Percentiles rank a stretch among this genome's conserved stretches.
phyloP scores from a whole-genome alignment of 2,888 invertebrate genomes.

The Oasisia sp. region DNA sequence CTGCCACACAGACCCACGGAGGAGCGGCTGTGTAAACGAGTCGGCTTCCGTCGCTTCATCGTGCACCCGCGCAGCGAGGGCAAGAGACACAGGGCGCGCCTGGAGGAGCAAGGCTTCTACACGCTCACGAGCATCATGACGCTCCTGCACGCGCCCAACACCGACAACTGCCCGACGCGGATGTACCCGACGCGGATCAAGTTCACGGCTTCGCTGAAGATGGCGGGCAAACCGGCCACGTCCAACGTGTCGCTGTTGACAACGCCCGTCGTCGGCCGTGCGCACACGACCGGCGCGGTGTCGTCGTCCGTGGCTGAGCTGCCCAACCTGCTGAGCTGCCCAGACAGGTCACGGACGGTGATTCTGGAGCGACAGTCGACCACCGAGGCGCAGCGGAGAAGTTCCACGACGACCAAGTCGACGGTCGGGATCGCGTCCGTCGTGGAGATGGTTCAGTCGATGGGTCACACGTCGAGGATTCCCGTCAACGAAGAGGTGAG shows the following conservation, averaged over 20 bases:
- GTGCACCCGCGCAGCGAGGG: not conserved
- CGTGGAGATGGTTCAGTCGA: not conserved
- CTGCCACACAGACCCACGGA: not conserved
- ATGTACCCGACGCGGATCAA: not conserved
- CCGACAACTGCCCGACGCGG: not conserved
- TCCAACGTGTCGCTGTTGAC: not conserved
- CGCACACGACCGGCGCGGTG: not conserved
- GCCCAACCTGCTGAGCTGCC: not conserved
- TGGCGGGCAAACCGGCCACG: not conserved
- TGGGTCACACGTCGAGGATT: not conserved
- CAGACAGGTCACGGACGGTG: not conserved
- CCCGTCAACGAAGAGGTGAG: not conserved
- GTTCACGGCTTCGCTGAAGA: not conserved
- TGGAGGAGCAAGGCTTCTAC: not conserved
- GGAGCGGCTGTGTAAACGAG: not conserved
- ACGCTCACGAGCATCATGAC: not conserved
- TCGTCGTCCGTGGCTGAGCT: not conserved
- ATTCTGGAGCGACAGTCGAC: not conserved
- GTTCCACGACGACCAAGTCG: not conserved
- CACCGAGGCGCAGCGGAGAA: not conserved
- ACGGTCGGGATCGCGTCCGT: not conserved
- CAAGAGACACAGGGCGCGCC: not conserved
- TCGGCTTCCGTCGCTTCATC: constrained; percentile 17
- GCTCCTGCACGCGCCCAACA: not conserved
- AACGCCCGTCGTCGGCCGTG: not conserved